Base-by-base conservation (phyloP, 1,140 invertebrate genomes). In the Cydia splendana region DNA sequence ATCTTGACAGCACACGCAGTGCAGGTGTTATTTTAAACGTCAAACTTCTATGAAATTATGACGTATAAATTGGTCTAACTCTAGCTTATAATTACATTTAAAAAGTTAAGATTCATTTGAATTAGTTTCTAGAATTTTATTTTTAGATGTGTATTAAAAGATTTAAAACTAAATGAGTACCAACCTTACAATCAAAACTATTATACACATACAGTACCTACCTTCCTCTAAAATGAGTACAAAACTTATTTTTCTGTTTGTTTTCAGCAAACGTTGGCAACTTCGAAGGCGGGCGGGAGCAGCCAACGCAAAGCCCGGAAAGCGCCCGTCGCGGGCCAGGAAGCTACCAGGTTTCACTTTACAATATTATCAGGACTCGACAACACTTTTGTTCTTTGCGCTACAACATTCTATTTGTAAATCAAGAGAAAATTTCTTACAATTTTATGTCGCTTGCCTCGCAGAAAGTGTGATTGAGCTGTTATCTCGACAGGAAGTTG, bases 261-360 rank as follows among this genome's bases (percentile, higher is more conserved):
- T 91, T 87, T 80, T 48, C 87, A 92, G 89, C 87, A 30, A 90
- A 90, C 82, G 86, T 87, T 71, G 82, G 85, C 74, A 90, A 91
- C 84, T 90, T 87, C 81, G 91, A 92, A 74, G 83, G 86, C 57
- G 89, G 88, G 65, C 80, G 84, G 48, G 89, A 90, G 80, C 86
- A 87, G 82, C 73, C 82, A 71, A 79, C 80, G 53, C 81, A 82
- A 75, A 91, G 88, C 78, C 87, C 88, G 79, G 87, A 87, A 82
- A 80, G 79, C 74, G 81, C 76, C 74, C 82, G 84, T 51, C 85
- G 85, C 74, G 80, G 78, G 65, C 78, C 87, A 81, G 89, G 86
- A 87, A 90, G 82, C 82, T 88, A 80, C 79, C 90, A 91, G 89
- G 90, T 91, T 71, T 80, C 76, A 76, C 53, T 80, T 74, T 75